Evolutionary conservation across 2,888 invertebrate species (phyloP).

Genomic region (Chaitophorus viminalis): DNA sequence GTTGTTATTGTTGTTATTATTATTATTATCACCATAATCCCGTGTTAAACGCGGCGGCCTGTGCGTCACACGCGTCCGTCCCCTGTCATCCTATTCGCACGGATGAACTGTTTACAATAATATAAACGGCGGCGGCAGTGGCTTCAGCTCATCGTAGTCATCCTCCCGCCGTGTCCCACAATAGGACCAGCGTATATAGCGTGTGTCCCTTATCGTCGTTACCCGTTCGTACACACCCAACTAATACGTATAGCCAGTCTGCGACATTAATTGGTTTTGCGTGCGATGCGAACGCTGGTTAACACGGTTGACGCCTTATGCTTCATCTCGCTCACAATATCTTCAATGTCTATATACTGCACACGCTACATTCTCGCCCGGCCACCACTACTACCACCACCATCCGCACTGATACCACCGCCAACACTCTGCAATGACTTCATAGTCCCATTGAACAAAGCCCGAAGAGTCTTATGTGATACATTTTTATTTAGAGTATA

Average conservation of each 20-base stretch:
- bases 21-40: slow-evolving; percentile 30
- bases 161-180: slow-evolving; percentile 40
- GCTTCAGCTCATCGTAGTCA: neutral
- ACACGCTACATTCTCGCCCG: neutral
- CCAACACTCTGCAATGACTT: too few species aligned
- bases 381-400: neutral
- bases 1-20: slow-evolving; percentile 29
- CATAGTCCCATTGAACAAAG: too few species aligned
- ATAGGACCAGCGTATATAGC: neutral
- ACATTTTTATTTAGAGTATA: too few species aligned
- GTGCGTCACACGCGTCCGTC: slow-evolving; percentile 39
- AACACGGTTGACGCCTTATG: neutral
- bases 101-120: slow-evolving; percentile 56
- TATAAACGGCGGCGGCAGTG: slow-evolving; percentile 8
- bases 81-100: slow-evolving; percentile 40
- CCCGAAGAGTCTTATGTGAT: too few species aligned
- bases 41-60: slow-evolving; percentile 31
- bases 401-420: too few species aligned
- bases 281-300: neutral
- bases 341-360: neutral
- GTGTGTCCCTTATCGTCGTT: slow-evolving; percentile 31
- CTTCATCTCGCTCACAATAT: neutral
- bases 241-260: neutral
- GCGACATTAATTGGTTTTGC: slow-evolving; percentile 47
- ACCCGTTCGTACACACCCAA: neutral